Conservation (phyloP, 2,113 vertebrate genomes). For the Butastur rufipennis region DNA sequence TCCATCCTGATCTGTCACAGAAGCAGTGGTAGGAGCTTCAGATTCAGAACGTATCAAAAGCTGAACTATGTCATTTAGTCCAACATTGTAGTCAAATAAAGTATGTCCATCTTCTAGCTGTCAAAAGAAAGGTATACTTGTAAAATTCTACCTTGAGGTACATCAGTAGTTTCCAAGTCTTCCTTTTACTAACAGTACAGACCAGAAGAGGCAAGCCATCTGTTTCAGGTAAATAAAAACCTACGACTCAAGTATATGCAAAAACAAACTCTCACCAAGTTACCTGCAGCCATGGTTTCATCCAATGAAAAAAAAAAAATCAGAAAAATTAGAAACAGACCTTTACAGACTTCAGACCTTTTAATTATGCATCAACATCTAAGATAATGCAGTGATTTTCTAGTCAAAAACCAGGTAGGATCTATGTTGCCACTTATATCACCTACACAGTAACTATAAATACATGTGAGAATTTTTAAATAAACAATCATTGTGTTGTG, state of each 20-base stretch:
- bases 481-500: too few relatives aligned
- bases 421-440: background rate
- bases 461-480: background rate
- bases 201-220: background rate
- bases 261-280: background rate
- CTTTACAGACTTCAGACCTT: background rate
- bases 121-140: slow-evolving; percentile 33
- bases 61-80: slow-evolving; percentile 97
- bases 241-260: background rate
- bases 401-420: background rate
- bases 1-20: slow-evolving; percentile 75
- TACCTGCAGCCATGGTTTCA: background rate
- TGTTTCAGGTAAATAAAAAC: background rate
- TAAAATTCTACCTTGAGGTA: background rate
- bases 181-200: background rate
- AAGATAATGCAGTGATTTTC: background rate
- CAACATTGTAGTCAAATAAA: slow-evolving; percentile 97
- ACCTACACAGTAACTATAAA: too few relatives aligned
- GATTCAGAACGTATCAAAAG: slow-evolving; percentile 91
- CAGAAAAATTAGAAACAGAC: background rate
- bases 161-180: background rate
- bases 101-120: slow-evolving; percentile 98
- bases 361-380: background rate
- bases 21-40: slow-evolving; percentile 80
- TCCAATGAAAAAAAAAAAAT: background rate